Percentiles rank a stretch among this genome's conserved stretches.
These are phyloP conservation scores for Trachelus troglodyta DNA, from an alignment of 2,888 invertebrate genomes.

Conservation along the genomic window DNA sequence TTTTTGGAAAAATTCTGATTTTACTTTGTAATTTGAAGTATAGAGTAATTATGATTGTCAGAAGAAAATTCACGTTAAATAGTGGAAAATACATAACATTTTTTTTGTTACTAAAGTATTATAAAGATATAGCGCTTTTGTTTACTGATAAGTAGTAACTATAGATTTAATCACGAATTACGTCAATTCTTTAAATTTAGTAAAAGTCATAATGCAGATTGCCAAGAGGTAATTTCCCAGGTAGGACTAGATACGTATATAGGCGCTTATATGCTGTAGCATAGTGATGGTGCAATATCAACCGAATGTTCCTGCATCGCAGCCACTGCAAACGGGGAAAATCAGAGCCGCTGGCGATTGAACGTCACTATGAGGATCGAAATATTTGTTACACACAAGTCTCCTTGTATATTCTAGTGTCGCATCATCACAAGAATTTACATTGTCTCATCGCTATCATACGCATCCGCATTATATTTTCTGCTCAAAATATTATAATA, in stretches of 20 bases:
- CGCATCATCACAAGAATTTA: neutral
- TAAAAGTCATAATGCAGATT: neutral
- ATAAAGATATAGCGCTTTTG: neutral
- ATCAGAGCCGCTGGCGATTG: constrained; percentile 9
- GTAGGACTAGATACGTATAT: neutral
- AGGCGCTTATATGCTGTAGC: neutral
- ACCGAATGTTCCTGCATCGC: neutral
- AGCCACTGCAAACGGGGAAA: neutral
- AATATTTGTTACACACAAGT: neutral
- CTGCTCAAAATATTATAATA: neutral
- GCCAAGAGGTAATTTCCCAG: neutral
- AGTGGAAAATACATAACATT: neutral
- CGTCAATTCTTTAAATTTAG: neutral
- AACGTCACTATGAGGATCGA: constrained; percentile 2
- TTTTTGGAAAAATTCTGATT: neutral
- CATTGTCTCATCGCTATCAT: neutral
- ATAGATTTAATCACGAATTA: neutral
- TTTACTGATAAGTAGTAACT: neutral
- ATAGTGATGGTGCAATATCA: neutral
- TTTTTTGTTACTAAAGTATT: neutral
- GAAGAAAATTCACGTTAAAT: neutral
- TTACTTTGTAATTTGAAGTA: neutral
- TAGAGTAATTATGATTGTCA: neutral
- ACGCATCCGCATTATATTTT: neutral
- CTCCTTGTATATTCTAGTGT: neutral